Conservation (phyloP, 2,888 invertebrate species). For the Drosophila picticornis region DNA sequence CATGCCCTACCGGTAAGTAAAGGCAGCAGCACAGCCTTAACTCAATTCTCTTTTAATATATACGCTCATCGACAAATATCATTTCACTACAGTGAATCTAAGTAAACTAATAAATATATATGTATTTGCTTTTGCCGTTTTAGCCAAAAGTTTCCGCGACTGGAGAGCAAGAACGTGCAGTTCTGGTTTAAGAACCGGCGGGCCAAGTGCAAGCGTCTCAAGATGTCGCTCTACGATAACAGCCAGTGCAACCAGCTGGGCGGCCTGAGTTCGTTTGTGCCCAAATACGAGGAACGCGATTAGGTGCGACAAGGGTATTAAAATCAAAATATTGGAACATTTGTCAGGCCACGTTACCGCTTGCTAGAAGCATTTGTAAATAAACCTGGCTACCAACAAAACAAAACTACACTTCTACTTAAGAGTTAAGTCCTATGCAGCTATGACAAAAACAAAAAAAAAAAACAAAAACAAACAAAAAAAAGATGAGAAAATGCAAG, state of each 20-base stretch:
- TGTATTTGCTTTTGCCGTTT: conserved; percentile 30
- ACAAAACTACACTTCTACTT: conserved; percentile 3
- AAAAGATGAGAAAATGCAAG: not conserved
- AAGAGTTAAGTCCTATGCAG: conserved; percentile 33
- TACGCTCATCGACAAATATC: not conserved
- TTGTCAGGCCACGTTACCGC: conserved; percentile 6
- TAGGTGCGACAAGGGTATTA: conserved; percentile 43
- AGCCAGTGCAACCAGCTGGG: conserved; percentile 83
- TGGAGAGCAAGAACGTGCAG: conserved; percentile 99
- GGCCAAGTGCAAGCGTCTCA: conserved; percentile 98
- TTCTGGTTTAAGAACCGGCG: conserved; percentile 99
- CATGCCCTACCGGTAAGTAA: conserved; percentile 91
- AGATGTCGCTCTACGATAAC: conserved; percentile 93
- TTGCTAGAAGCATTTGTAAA: conserved; percentile 30
- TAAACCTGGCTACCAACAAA: conserved; percentile 19
- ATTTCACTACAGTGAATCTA: not conserved
- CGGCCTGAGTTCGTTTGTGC: conserved; percentile 83
- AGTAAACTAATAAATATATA: not conserved
- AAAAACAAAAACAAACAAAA: not conserved
- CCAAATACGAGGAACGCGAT: conserved; percentile 85
- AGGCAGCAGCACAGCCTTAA: not conserved
- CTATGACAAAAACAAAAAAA: conserved; percentile 45
- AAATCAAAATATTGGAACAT: conserved; percentile 13
- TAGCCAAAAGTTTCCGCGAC: conserved; percentile 98
- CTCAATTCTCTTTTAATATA: not conserved